phyloP scores from a whole-genome alignment of 1,140 invertebrate genomes.

The Cyclina sinensis region DNA sequence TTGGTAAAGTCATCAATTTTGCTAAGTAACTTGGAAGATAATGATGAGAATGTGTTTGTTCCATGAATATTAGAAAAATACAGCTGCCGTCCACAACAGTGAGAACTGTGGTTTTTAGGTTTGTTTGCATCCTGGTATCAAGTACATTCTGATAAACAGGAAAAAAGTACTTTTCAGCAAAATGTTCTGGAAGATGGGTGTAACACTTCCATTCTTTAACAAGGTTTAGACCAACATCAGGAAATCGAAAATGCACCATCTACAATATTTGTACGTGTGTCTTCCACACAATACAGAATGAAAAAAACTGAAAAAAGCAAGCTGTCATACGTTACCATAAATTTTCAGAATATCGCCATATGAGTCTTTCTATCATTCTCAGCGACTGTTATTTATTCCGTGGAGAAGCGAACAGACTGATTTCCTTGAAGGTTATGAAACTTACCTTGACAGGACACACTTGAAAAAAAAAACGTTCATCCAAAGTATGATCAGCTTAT shows the following conservation, averaged over 20 bases:
- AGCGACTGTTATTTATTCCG: background rate
- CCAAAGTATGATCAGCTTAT: background rate
- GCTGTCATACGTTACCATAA: conserved; percentile 15
- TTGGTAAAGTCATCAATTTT: background rate
- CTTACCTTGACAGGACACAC: background rate
- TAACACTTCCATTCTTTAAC: too few species aligned
- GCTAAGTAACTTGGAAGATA: background rate
- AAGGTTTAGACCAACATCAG: too few species aligned
- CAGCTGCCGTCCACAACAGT: background rate
- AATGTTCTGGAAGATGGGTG: background rate
- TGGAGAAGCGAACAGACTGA: conserved; percentile 20
- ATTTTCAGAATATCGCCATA: background rate
- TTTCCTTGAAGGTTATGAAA: background rate
- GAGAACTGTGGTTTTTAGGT: background rate
- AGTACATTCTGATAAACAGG: background rate
- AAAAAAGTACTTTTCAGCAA: background rate
- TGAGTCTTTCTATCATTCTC: conserved; percentile 1
- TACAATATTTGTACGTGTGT: background rate
- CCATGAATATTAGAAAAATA: background rate
- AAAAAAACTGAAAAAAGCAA: conserved; percentile 1
- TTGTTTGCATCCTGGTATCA: conserved; percentile 8
- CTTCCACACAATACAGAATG: background rate
- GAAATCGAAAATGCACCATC: background rate
- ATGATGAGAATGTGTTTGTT: conserved; percentile 7
- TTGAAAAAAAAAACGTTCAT: background rate